phyloP scores from a whole-genome alignment of 2,888 invertebrate genomes.

The Drosophila borealis region DNA sequence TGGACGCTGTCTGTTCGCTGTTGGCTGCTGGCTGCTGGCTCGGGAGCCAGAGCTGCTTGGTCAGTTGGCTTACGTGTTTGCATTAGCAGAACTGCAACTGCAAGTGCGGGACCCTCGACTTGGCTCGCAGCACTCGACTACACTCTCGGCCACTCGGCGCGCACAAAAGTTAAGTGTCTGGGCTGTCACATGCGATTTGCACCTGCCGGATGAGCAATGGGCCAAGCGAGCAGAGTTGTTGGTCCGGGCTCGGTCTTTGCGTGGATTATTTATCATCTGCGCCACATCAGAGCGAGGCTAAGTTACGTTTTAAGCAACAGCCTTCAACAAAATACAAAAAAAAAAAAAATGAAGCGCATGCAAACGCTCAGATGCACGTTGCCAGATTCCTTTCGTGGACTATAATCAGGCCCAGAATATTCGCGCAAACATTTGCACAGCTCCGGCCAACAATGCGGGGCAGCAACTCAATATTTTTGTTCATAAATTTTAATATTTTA shows the following conservation, averaged over 20 bases:
- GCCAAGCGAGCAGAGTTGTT: slow-evolving; percentile 42
- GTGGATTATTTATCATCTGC: slow-evolving; percentile 80
- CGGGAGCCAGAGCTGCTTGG: slow-evolving; percentile 45
- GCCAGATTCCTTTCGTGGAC: slow-evolving; percentile 63
- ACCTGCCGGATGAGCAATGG: slow-evolving; percentile 82
- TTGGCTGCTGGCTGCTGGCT: slow-evolving; percentile 28
- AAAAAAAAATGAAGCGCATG: slow-evolving; percentile 34
- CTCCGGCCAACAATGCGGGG: no score
- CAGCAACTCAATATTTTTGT: slow-evolving; percentile 30
- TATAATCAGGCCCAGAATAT: slow-evolving; percentile 64
- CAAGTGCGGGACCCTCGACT: slow-evolving; percentile 38
- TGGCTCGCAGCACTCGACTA: slow-evolving; percentile 42
- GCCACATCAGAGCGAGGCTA: slow-evolving; percentile 65
- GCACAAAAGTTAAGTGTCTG: slow-evolving; percentile 80
- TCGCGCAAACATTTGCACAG: slow-evolving; percentile 61
- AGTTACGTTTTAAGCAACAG: slow-evolving; percentile 70
- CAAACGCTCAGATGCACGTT: slow-evolving; percentile 68
- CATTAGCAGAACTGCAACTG: slow-evolving; percentile 54
- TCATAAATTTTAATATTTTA: slow-evolving; percentile 81
- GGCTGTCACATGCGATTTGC: slow-evolving; percentile 82
- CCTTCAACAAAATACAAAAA: slow-evolving; percentile 8
- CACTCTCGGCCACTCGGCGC: slow-evolving; percentile 55
- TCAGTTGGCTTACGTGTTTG: slow-evolving; percentile 74
- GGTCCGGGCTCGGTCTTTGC: slow-evolving; percentile 57
- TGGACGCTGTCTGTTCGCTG: slow-evolving; percentile 37